A percentile compares a stretch with the other conserved stretches of the same genome.
phyloP scores from a whole-genome alignment of 2,797 vertebrate species.

The Hoplostethus mediterraneus region DNA sequence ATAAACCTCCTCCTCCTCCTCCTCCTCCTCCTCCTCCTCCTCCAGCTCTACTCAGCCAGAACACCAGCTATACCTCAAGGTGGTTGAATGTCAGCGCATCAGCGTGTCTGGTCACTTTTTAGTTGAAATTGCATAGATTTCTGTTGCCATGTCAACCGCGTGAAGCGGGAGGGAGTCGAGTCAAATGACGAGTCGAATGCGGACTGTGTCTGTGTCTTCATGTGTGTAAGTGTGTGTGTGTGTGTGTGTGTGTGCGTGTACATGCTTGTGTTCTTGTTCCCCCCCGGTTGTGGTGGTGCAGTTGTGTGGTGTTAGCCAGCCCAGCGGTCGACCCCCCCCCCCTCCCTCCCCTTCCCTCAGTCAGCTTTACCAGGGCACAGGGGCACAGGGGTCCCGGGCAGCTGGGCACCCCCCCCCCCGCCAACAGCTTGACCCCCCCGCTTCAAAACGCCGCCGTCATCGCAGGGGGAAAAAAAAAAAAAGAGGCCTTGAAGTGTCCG shows the following conservation, averaged over 20 bases:
- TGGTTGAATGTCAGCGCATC: slow-evolving; percentile 53
- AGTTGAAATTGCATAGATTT: slow-evolving; percentile 32
- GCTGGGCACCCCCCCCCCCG: slow-evolving; percentile 63
- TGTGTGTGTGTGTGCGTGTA: slow-evolving; percentile 21
- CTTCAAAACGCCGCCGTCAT: slow-evolving; percentile 73
- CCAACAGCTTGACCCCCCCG: slow-evolving; percentile 77
- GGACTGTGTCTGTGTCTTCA: background rate
- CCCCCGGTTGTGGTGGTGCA: too few species aligned
- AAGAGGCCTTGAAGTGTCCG: slow-evolving; percentile 62
- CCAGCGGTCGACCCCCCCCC: slow-evolving; percentile 19
- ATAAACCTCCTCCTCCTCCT: slow-evolving; percentile 13
- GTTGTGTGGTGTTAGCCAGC: slow-evolving; percentile 45
- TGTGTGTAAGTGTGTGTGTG: background rate
- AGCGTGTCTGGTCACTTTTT: slow-evolving; percentile 41
- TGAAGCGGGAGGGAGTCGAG: background rate
- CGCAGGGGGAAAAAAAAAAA: slow-evolving; percentile 61
- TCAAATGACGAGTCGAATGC: background rate
- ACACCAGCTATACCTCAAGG: slow-evolving; percentile 48
- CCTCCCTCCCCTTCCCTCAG: too few species aligned
- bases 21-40: slow-evolving; percentile 22
- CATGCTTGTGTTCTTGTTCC: too few species aligned
- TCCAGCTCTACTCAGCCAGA: slow-evolving; percentile 52
- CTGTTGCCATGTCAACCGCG: background rate
- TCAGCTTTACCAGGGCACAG: slow-evolving; percentile 41
- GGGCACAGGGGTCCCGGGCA: slow-evolving; percentile 29